Evolutionary conservation across 2,113 vertebrate species (phyloP).

Genomic region (Cottus gobio): DNA sequence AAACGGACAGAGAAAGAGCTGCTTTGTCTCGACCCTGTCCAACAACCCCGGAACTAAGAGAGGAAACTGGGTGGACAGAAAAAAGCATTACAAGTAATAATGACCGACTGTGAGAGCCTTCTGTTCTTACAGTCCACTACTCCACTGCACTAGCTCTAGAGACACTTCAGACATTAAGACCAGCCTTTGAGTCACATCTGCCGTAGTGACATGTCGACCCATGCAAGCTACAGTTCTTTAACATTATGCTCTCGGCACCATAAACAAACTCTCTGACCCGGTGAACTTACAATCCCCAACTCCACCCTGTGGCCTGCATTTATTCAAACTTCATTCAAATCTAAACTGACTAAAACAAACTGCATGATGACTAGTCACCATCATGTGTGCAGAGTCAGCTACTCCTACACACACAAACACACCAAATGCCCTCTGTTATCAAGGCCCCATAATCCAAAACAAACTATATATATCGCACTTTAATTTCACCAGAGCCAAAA

Average conservation of each 20-base stretch:
- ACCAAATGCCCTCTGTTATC: slow-evolving; percentile 51
- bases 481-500: slow-evolving; percentile 56
- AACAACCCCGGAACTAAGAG: slow-evolving; percentile 45
- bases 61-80: slow-evolving; percentile 45
- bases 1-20: slow-evolving; percentile 61
- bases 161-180: background rate
- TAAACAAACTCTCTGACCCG: slow-evolving; percentile 25
- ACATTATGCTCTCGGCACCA: background rate
- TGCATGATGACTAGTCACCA: background rate
- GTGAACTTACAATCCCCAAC: slow-evolving; percentile 20
- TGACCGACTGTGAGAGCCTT: slow-evolving; percentile 11
- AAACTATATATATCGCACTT: slow-evolving; percentile 73
- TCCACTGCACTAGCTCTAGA: background rate
- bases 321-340: slow-evolving; percentile 72
- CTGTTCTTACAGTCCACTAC: background rate
- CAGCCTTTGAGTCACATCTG: background rate
- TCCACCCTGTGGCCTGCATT: slow-evolving; percentile 36
- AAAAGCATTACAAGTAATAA: slow-evolving; percentile 15
- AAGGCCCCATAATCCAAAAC: slow-evolving; percentile 30
- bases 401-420: slow-evolving; percentile 10
- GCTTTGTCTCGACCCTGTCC: slow-evolving; percentile 59
- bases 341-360: slow-evolving; percentile 1
- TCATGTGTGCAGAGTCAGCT: slow-evolving; percentile 11
- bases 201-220: background rate
- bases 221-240: background rate